Percentiles rank a stretch among this genome's conserved stretches.
phyloP scores from a whole-genome alignment of 2,113 vertebrate genomes.

The Platysternon megacephalum region DNA sequence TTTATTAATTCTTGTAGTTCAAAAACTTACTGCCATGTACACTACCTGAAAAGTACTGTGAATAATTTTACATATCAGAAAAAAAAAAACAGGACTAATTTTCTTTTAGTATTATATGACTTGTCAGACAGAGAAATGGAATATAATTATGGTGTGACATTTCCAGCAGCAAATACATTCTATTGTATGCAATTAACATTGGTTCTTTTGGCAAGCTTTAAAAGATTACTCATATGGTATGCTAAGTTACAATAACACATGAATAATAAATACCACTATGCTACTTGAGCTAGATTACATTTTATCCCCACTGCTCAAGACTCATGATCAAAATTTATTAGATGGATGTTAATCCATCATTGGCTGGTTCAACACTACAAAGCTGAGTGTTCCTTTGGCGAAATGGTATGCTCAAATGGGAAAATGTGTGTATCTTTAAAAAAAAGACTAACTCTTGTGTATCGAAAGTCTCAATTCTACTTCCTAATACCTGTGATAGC shows the following conservation, averaged over 20 bases:
- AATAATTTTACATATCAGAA: conserved; percentile 49
- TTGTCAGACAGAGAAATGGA: conserved; percentile 72
- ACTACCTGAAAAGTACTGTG: not conserved
- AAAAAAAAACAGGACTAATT: conserved; percentile 52
- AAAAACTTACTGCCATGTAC: not conserved
- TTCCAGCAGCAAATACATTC: conserved; percentile 78
- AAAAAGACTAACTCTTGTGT: not conserved
- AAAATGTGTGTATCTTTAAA: not conserved
- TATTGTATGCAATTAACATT: conserved; percentile 76
- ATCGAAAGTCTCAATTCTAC: not conserved
- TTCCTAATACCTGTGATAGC: not conserved
- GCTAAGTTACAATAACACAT: conserved; percentile 54
- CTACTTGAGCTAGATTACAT: conserved; percentile 19
- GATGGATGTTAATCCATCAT: conserved; percentile 7
- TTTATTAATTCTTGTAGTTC: conserved; percentile 2
- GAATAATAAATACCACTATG: conserved; percentile 58
- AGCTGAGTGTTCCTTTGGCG: not conserved
- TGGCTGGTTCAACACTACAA: not conserved
- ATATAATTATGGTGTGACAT: conserved; percentile 79
- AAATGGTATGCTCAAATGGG: not conserved
- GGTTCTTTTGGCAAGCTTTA: conserved; percentile 73
- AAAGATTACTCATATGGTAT: conserved; percentile 69
- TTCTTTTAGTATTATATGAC: conserved; percentile 61
- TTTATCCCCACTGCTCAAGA: not conserved
- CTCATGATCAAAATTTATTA: conserved; percentile 25